Percentiles rank a stretch among this genome's conserved stretches.
Evolutionary conservation across 2,888 invertebrate species (phyloP).

Genomic region (Apamea monoglypha): DNA sequence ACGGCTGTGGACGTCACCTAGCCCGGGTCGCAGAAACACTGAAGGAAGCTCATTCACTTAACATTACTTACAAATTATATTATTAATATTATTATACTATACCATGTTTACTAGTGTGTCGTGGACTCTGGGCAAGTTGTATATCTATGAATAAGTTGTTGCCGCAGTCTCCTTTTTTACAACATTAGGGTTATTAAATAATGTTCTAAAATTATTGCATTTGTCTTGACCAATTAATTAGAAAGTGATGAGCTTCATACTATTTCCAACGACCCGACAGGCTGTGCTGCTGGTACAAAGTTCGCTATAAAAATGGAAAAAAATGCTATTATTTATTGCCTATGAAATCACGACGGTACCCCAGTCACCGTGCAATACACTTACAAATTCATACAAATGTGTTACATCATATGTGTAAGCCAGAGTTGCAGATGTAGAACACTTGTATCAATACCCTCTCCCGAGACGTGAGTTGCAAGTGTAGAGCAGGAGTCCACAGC

Average conservation of each 20-base stretch:
- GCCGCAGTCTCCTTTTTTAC: constrained; percentile 11
- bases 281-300: constrained; percentile 22
- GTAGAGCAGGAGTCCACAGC: constrained; percentile 40
- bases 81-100: constrained; percentile 7
- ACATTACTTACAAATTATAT: constrained; percentile 26
- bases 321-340: constrained; percentile 27
- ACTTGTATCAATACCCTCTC: not conserved
- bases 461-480: not conserved
- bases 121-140: not conserved
- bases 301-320: constrained; percentile 26
- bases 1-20: constrained; percentile 36
- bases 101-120: not conserved
- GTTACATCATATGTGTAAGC: not conserved
- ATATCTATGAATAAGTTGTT: constrained; percentile 9
- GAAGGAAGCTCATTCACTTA: constrained; percentile 3
- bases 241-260: constrained; percentile 3
- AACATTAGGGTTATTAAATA: not conserved
- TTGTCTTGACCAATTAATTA: not conserved
- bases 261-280: constrained; percentile 19
- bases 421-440: not conserved
- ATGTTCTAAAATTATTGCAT: not conserved
- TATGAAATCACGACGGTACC: constrained; percentile 20
- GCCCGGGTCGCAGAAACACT: constrained; percentile 29
- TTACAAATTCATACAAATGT: constrained; percentile 5
- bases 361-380: constrained; percentile 25